phyloP scores from a whole-genome alignment of 2,113 vertebrate genomes.

The Tinamus guttatus region DNA sequence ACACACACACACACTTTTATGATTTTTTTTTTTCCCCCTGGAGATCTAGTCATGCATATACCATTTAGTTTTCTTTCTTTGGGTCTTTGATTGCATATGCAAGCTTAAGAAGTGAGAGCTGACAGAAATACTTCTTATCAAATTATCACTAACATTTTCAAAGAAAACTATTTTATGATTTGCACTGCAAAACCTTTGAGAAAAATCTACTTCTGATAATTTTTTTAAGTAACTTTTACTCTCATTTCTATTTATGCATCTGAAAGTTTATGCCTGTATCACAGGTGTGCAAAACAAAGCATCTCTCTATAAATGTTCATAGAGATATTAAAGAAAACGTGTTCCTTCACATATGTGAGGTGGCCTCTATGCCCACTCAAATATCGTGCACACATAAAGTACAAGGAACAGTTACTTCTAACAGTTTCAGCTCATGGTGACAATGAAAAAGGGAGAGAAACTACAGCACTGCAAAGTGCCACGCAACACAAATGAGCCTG shows the following conservation, averaged over 20 bases:
- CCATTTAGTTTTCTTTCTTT: not conserved
- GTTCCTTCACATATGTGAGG: not conserved
- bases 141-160: not conserved
- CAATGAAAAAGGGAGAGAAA: not conserved
- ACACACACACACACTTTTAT: not conserved
- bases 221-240: not conserved
- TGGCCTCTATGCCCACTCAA: not conserved
- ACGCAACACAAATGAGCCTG: not conserved
- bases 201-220: not conserved
- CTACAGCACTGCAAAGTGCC: not conserved
- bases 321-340: rapidly evolving
- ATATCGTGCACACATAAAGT: not conserved
- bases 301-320: not conserved
- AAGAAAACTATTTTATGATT: not conserved
- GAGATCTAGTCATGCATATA: not conserved
- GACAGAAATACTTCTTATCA: not conserved
- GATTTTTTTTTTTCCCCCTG: not conserved
- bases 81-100: not conserved
- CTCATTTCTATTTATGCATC: not conserved
- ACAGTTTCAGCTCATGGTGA: no score
- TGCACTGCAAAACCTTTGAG: not conserved
- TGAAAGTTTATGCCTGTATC: rapidly evolving
- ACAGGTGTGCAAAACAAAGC: not conserved
- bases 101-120: not conserved
- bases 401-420: rapidly evolving